These are phyloP conservation scores for Apamea anceps DNA, from an alignment of 2,888 invertebrate species.

Conservation along the genomic window DNA sequence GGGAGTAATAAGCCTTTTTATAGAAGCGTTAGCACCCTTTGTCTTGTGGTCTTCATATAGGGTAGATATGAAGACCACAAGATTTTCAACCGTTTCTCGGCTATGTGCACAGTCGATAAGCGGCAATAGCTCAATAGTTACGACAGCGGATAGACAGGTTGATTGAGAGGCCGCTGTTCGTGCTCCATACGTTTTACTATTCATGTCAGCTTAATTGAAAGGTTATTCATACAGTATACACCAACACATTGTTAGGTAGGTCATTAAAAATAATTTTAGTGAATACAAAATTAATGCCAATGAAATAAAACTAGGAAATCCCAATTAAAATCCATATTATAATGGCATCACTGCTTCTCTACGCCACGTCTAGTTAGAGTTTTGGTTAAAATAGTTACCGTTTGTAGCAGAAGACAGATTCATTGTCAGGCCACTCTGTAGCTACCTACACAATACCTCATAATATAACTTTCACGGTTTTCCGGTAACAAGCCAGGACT, in stretches of 20 bases:
- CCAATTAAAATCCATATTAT: not conserved
- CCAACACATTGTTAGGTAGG: not conserved
- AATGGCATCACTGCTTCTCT: not conserved
- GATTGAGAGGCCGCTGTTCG: constrained; percentile 22
- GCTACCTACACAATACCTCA: not conserved
- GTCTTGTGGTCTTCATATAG: constrained; percentile 23
- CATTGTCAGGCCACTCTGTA: constrained; percentile 8
- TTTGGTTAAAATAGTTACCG: not conserved
- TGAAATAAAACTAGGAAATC: not conserved
- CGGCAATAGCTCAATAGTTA: constrained; percentile 16
- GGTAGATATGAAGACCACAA: too few species aligned
- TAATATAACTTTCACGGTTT: constrained; percentile 22
- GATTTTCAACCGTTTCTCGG: not conserved
- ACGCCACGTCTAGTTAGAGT: not conserved
- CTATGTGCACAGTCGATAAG: constrained; percentile 14
- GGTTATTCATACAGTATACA: not conserved
- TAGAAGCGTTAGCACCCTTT: not conserved
- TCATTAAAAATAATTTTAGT: not conserved
- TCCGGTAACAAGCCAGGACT: constrained; percentile 12
- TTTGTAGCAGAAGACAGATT: constrained; percentile 20
- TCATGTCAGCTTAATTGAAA: constrained; percentile 14
- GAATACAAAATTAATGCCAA: not conserved
- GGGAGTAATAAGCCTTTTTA: constrained; percentile 30
- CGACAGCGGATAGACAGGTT: constrained; percentile 29
- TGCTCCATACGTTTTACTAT: not conserved